These are phyloP conservation scores for Neodontobutis hainanensis DNA, from an alignment of 2,113 vertebrate species.

Conservation along the genomic window DNA sequence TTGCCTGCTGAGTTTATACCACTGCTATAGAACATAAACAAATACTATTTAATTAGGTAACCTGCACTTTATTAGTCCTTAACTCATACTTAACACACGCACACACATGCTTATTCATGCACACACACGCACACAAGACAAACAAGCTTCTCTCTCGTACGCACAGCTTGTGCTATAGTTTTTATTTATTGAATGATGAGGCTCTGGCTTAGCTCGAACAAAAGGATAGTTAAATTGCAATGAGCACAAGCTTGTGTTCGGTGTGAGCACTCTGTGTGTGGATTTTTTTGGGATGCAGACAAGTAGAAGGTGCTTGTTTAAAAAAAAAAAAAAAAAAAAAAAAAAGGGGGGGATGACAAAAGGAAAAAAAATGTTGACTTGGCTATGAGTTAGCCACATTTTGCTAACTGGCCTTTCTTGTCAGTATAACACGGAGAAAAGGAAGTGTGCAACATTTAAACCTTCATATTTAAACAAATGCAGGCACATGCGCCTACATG, in stretches of 20 bases:
- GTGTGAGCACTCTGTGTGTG: constrained; percentile 13
- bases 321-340: no score
- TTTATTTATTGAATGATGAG: constrained; percentile 71
- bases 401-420: constrained; percentile 54
- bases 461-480: constrained; percentile 42
- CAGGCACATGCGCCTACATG: constrained; percentile 40
- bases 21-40: constrained; percentile 73
- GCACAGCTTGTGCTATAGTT: constrained; percentile 47
- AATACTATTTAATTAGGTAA: constrained; percentile 81
- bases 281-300: constrained; percentile 52
- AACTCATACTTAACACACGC: constrained; percentile 72
- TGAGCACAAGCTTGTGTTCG: constrained; percentile 40
- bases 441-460: constrained; percentile 41
- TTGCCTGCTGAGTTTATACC: constrained; percentile 67
- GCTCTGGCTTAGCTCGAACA: constrained; percentile 50
- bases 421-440: constrained; percentile 52
- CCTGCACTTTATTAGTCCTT: constrained; percentile 75
- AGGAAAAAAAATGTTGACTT: constrained; percentile 61
- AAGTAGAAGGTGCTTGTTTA: constrained; percentile 55
- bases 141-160: constrained; percentile 30
- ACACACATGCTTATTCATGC: constrained; percentile 23
- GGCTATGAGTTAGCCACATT: constrained; percentile 54
- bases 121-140: constrained; percentile 14
- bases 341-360: no score
- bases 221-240: constrained; percentile 58